Evolutionary conservation across 2,888 invertebrate genomes (phyloP).

Genomic region (Teleogryllus oceanicus): DNA sequence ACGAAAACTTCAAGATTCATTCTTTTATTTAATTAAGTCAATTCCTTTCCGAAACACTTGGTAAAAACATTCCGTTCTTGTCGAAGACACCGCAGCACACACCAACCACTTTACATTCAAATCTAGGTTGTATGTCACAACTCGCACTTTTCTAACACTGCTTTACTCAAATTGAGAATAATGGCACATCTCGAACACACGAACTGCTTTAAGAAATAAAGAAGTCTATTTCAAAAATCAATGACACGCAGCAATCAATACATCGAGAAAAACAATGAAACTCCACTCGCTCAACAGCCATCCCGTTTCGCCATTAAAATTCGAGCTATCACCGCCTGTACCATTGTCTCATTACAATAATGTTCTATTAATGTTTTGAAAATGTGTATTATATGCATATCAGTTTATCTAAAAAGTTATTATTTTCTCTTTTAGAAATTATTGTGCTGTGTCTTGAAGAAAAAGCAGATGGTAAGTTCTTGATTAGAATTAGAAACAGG

Average conservation of each 20-base stretch:
- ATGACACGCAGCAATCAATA: not conserved
- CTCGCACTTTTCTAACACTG: not conserved
- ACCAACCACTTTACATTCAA: not conserved
- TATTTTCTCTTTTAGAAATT: no score
- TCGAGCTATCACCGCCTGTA: constrained; percentile 4
- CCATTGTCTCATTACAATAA: no score
- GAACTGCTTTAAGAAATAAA: not conserved
- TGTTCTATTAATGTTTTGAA: no score
- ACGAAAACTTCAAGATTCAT: not conserved
- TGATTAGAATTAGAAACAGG: no score
- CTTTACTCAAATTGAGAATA: not conserved
- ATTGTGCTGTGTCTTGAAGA: no score
- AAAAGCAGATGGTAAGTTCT: no score
- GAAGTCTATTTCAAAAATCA: not conserved
- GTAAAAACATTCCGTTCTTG: not conserved
- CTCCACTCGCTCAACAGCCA: not conserved
- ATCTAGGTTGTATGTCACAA: constrained; percentile 7
- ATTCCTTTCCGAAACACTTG: not conserved
- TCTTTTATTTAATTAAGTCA: not conserved
- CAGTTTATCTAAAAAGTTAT: no score
- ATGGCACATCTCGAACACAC: not conserved
- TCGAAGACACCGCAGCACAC: not conserved
- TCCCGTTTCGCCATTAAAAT: constrained; percentile 18
- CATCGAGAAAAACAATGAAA: not conserved
- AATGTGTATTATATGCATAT: no score